These are phyloP conservation scores for Enhydra lutris DNA, from an alignment of 2,113 vertebrate species.

Conservation along the genomic window DNA sequence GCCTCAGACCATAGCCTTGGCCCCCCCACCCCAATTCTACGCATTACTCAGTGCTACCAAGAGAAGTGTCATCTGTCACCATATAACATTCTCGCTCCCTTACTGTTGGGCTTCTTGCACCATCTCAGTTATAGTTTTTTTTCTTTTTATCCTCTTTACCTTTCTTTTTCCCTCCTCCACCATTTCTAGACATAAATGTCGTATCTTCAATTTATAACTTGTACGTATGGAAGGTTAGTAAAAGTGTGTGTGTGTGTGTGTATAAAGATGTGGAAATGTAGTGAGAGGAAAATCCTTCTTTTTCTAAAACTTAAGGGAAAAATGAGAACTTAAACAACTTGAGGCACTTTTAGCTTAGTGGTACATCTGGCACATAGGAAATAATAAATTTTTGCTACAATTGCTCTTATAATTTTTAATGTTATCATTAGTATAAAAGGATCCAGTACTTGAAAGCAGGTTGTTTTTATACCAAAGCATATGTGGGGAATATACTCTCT, in stretches of 20 bases:
- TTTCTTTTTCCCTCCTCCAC: not conserved
- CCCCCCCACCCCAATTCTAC: not conserved
- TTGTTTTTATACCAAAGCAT: not conserved
- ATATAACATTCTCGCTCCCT: not conserved
- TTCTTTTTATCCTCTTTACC: not conserved
- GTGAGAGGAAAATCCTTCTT: not conserved
- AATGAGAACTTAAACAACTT: slow-evolving; percentile 9
- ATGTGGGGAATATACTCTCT: not conserved
- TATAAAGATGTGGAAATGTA: not conserved
- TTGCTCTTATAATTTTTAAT: not conserved
- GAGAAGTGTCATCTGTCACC: not conserved
- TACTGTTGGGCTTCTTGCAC: not conserved
- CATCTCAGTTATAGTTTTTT: not conserved
- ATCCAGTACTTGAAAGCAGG: not conserved
- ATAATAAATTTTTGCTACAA: not conserved
- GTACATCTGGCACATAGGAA: not conserved
- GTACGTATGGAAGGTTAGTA: not conserved
- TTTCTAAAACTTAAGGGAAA: slow-evolving; percentile 41
- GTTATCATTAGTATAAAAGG: not conserved
- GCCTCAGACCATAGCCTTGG: not conserved
- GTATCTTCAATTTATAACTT: not conserved
- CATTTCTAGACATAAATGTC: not conserved
- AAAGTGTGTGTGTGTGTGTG: not conserved
- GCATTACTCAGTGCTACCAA: not conserved
- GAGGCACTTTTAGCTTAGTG: not conserved